A percentile compares a stretch with the other conserved stretches of the same genome.
Conservation (phyloP, 2,797 vertebrate species). For the Nannoperca australis region DNA sequence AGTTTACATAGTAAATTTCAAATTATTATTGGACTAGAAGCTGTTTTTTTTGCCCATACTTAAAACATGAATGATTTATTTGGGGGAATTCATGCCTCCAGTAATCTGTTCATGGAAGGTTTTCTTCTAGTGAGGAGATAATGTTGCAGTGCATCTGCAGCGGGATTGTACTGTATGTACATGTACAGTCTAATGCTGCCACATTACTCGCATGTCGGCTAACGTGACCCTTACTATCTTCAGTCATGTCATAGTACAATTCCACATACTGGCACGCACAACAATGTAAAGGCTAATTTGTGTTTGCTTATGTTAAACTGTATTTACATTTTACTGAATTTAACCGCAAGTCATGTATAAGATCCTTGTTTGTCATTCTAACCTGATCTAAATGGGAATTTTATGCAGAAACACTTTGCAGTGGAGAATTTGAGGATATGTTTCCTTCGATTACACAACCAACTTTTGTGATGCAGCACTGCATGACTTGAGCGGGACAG, state of each 20-base stretch:
- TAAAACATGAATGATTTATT: constrained; percentile 42
- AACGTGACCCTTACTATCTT: constrained; percentile 38
- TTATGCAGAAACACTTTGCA: neutral
- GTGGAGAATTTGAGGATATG: neutral
- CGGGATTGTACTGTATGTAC: constrained; percentile 1
- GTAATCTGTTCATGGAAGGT: constrained; percentile 2
- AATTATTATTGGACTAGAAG: constrained; percentile 18
- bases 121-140: constrained; percentile 1
- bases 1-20: constrained; percentile 8
- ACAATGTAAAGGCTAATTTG: neutral
- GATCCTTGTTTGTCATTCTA: neutral
- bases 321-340: constrained; percentile 32
- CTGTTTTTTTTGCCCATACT: constrained; percentile 7
- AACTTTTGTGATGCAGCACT: neutral
- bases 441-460: neutral
- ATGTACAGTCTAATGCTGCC: neutral
- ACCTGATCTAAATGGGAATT: constrained; percentile 1
- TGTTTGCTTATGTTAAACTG: neutral
- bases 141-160: neutral
- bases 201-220: constrained; percentile 25
- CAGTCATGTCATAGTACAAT: constrained; percentile 11
- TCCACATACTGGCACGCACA: neutral
- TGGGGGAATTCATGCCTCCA: constrained; percentile 10
- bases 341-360: constrained; percentile 8
- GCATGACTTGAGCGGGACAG: neutral